A percentile compares a stretch with the other conserved stretches of the same genome.
Evolutionary conservation across 2,888 invertebrate species (phyloP).

Genomic region (Platerodrilus igneus): DNA sequence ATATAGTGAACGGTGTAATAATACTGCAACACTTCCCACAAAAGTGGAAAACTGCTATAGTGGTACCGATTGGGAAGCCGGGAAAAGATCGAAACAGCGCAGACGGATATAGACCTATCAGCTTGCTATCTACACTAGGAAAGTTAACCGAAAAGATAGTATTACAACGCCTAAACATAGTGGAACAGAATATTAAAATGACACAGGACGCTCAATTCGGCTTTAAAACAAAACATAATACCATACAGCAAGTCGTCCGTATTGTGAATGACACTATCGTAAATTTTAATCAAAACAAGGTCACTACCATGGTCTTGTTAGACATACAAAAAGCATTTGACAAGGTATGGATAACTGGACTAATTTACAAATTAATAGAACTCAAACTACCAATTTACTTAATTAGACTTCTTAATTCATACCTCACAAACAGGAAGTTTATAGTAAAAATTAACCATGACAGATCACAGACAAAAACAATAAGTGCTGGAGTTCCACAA

Average conservation of each 20-base stretch:
- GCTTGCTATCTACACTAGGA: conserved; percentile 15
- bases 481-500: conserved; percentile 21
- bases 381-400: conserved; percentile 25
- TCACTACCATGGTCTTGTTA: conserved; percentile 33
- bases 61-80: conserved; percentile 22
- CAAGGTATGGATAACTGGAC: conserved; percentile 34
- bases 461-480: neutral
- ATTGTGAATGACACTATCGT: conserved; percentile 30
- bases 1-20: no score
- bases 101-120: conserved; percentile 25
- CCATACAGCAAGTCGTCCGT: conserved; percentile 32
- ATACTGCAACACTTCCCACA: no score
- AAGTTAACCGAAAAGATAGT: conserved; percentile 25
- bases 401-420: conserved; percentile 27
- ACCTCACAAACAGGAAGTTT: conserved; percentile 27
- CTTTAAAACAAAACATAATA: conserved; percentile 33
- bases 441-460: conserved; percentile 24
- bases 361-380: conserved; percentile 33
- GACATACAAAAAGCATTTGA: conserved; percentile 41
- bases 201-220: conserved; percentile 32
- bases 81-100: conserved; percentile 15
- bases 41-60: no score
- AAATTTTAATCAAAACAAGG: conserved; percentile 30
- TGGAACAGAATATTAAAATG: conserved; percentile 14
- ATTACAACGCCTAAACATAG: conserved; percentile 6